Conservation (phyloP, 2,797 vertebrate species). For the Dryobates pubescens region DNA sequence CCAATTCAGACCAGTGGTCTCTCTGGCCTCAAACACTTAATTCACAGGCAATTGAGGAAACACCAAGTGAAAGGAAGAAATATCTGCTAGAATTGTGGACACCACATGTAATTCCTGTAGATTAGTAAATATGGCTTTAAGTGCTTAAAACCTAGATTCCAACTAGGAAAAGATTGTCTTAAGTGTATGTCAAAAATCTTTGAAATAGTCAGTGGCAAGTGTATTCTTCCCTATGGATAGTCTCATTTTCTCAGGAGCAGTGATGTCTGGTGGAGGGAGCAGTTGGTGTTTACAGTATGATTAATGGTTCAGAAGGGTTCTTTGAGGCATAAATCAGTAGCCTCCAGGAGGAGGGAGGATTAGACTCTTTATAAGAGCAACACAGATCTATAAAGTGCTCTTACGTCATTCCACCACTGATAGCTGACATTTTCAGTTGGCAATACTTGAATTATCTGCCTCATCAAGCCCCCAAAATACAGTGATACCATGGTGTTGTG, state of each 20-base stretch:
- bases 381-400: background rate
- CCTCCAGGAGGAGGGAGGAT: background rate
- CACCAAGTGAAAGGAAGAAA: background rate
- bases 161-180: background rate
- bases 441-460: background rate
- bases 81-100: background rate
- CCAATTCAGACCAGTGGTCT: background rate
- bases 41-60: background rate
- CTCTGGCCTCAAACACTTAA: background rate
- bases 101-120: background rate
- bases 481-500: background rate
- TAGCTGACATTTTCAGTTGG: background rate
- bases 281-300: background rate
- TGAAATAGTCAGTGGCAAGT: background rate
- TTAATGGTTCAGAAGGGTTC: constrained; percentile 7
- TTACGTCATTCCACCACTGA: fast-evolving
- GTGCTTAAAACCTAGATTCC: background rate
- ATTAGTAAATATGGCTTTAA: background rate
- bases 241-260: background rate
- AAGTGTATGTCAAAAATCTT: background rate
- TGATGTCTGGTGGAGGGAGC: background rate
- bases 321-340: constrained; percentile 13
- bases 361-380: background rate
- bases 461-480: fast-evolving
- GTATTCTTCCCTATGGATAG: background rate